phyloP scores from a whole-genome alignment of 1,140 invertebrate species.

The Cydia strobilella region DNA sequence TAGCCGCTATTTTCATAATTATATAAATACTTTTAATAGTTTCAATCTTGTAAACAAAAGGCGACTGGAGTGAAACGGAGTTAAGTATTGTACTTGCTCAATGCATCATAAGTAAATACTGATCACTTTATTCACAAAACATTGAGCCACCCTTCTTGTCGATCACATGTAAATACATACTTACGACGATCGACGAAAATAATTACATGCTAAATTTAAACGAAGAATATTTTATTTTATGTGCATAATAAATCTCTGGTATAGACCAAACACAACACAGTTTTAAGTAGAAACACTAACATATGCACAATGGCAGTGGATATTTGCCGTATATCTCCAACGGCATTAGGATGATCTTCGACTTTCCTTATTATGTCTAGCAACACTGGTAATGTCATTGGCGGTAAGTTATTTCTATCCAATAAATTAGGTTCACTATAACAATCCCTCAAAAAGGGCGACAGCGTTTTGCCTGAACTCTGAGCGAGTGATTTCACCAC shows the following conservation, averaged over 20 bases:
- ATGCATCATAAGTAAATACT: no score
- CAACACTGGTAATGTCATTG: constrained; percentile 82
- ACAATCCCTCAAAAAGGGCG: constrained; percentile 82
- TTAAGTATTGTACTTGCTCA: no score
- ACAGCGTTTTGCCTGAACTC: constrained; percentile 75
- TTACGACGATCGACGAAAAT: no score
- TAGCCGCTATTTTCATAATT: no score
- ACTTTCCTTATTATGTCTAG: constrained; percentile 85
- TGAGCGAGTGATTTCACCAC: background rate
- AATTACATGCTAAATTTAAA: no score
- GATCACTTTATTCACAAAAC: no score
- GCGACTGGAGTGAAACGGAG: no score
- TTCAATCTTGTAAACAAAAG: no score
- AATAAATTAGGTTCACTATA: constrained; percentile 81
- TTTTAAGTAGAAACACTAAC: constrained; percentile 30
- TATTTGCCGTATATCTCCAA: constrained; percentile 77
- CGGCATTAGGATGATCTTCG: constrained; percentile 77
- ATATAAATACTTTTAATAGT: no score
- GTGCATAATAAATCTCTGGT: no score
- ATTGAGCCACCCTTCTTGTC: no score
- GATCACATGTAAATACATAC: no score
- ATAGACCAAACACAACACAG: background rate
- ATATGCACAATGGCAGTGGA: constrained; percentile 43
- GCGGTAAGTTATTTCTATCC: constrained; percentile 81
- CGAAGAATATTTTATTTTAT: background rate